A percentile compares a stretch with the other conserved stretches of the same genome.
Conservation (phyloP, 2,797 vertebrate species). For the Prunella strophiata region DNA sequence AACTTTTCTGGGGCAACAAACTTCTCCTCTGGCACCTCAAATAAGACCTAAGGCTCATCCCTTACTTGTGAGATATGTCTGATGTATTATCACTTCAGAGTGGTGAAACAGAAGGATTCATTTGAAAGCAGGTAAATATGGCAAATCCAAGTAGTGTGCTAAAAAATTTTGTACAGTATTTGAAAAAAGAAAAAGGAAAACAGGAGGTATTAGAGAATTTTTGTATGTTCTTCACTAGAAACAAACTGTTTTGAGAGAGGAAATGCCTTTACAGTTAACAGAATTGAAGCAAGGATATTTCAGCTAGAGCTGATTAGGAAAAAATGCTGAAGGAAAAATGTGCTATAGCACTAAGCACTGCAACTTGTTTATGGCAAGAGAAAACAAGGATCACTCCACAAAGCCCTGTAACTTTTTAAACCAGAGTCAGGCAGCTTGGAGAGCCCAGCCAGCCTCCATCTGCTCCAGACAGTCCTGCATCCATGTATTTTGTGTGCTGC, state of each 20-base stretch:
- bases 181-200: background rate
- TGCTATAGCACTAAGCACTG: background rate
- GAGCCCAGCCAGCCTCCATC: background rate
- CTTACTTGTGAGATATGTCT: background rate
- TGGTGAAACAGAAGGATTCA: background rate
- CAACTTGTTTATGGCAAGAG: background rate
- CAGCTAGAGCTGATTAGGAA: background rate
- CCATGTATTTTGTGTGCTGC: background rate
- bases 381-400: background rate
- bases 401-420: background rate
- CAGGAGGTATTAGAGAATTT: background rate
- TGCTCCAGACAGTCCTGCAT: background rate
- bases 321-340: background rate
- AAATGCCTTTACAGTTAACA: slow-evolving; percentile 23
- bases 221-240: background rate
- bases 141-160: background rate
- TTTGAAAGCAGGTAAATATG: background rate
- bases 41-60: background rate
- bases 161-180: background rate
- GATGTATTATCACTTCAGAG: background rate
- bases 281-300: background rate
- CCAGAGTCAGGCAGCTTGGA: background rate
- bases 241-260: background rate
- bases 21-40: background rate
- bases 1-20: background rate